Evolutionary conservation across 2,797 vertebrate species (phyloP), one percentile per base, ranked within the genome.

Genomic region (Artibeus lituratus): DNA sequence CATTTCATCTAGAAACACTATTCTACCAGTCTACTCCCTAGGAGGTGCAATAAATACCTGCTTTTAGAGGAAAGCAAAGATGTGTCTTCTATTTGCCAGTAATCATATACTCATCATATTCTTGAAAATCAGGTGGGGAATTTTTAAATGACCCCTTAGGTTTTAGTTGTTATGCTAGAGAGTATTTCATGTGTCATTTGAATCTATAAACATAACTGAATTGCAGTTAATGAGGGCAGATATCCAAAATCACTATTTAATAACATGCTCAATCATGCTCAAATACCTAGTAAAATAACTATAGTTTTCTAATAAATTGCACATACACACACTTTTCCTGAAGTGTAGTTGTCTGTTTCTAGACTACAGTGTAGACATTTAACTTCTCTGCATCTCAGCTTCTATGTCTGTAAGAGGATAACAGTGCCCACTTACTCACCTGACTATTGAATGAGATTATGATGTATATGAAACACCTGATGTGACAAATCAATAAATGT

Each of bases 1-100:
- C 67, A 69, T 73, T 97, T 87, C 44, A 92, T 94, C 82, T 80
- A 94, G 91, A 97, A 90, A 88, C 87, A 92, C 94, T 39, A 51
- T 74, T 87, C 53, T 85, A 7, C 65, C 73, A 3, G 88, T 37
- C n/a, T 47, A 62, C 53, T 51, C 12, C 0, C 12, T 37, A 1
- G 35, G 19, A 47, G 42, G 22, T 59, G 1, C 26, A 77, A 72
- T 74, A 94, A 55, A 70, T 67, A 12, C 22, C 59, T 51, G 10
- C 18, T 91, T 10, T 65, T 80, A 83, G 59, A 90, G 47, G 47
- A 93, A 32, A n/a, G 7, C 10, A 84, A 86, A 88, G n/a, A 81
- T 29, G 19, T 29, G 32, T 51, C 67, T 78, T 83, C 70, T 32
- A 74, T 47, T 94, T 77, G 5, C 16, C 22, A 57, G n/a, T 44